Evolutionary conservation across 2,797 vertebrate genomes (phyloP).

Genomic region (Picus viridis): DNA sequence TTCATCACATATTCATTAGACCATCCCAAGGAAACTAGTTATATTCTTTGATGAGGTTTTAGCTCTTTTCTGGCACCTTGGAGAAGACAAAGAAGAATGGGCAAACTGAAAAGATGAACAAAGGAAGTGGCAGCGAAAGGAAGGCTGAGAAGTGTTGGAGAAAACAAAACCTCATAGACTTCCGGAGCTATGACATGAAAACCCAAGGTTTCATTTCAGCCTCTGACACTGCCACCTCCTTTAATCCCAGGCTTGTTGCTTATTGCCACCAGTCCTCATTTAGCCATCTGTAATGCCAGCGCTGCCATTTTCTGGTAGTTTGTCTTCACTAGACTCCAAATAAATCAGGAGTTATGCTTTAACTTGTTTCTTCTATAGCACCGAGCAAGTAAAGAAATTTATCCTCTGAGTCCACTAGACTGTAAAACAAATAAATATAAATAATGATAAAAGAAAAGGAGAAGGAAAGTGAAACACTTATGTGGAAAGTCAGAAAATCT

Average conservation of each 20-base stretch:
- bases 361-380: background rate
- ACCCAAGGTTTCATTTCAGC: background rate
- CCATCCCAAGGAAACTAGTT: conserved; percentile 34
- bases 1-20: conserved; percentile 63
- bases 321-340: background rate
- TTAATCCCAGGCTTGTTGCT: background rate
- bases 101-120: conserved; percentile 10
- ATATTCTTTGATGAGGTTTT: conserved; percentile 25
- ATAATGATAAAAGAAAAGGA: conserved; percentile 19
- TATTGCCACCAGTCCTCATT: background rate
- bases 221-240: background rate
- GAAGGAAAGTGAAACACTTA: background rate
- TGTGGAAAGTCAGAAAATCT: background rate
- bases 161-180: background rate
- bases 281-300: background rate
- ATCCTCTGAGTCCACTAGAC: conserved; percentile 12
- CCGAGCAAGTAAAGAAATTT: conserved; percentile 20
- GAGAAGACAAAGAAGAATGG: conserved; percentile 21
- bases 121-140: background rate
- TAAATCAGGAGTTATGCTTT: background rate
- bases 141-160: background rate
- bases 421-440: conserved; percentile 53
- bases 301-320: background rate
- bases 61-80: conserved; percentile 32
- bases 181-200: background rate